Evolutionary conservation across 2,797 vertebrate genomes (phyloP).

Genomic region (Alfaro cultratus): DNA sequence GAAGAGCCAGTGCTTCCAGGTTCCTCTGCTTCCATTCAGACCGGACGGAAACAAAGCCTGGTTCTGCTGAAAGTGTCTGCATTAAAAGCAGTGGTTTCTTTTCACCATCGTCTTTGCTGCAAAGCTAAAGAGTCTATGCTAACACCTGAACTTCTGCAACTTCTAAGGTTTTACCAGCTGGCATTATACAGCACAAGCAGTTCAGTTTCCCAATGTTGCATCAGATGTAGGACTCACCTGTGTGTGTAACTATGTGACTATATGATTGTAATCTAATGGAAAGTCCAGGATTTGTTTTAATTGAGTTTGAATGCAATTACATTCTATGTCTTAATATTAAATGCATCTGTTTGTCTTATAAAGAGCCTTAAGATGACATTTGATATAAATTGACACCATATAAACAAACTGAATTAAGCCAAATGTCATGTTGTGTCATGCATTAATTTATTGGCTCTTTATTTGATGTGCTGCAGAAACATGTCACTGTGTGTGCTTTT

Average conservation of each 20-base stretch:
- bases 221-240: not conserved
- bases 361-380: not conserved
- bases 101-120: not conserved
- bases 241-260: not conserved
- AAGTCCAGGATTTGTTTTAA: not conserved
- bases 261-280: not conserved
- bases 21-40: not conserved
- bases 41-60: not conserved
- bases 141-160: not conserved
- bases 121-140: not conserved
- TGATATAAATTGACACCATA: not conserved
- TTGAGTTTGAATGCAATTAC: not conserved
- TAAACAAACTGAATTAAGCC: not conserved
- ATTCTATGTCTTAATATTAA: not conserved
- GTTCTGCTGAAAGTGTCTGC: not conserved
- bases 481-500: slow-evolving; percentile 3
- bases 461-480: not conserved
- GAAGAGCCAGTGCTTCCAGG: not conserved
- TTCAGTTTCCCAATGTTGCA: not conserved
- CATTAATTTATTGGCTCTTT: not conserved
- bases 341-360: not conserved
- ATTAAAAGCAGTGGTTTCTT: not conserved
- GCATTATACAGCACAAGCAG: not conserved
- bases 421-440: not conserved
- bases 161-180: not conserved